Evolutionary conservation across 1,140 invertebrate genomes (phyloP), one percentile per base, ranked within the genome.

Genomic region (Gyrodactylus bullatarudis): DNA sequence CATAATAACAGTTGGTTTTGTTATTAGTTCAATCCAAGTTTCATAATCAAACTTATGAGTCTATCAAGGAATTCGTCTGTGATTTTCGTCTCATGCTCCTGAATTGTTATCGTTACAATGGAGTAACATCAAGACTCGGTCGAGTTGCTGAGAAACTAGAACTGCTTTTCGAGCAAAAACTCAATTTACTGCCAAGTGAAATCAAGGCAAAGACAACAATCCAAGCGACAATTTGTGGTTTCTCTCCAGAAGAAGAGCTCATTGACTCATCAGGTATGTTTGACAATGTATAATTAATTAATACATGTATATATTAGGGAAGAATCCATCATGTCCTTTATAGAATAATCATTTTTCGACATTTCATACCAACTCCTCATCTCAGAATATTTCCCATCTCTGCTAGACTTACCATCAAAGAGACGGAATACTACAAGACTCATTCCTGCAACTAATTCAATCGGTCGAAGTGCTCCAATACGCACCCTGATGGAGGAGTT

Each of bases 81-180:
- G 72, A 73, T 73, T 73, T 73, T 68, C 26, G 72, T 1, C 25
- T 73, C 1, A 73, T 73, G 72, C 26, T 73, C 20, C 26, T 73
- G 20, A 73, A 73, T 26, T 73, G 72, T 26, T 73, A 73, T 69
- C 34, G 34, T 23, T 73, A 68, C 26, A 25, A 25, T 26, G 72
- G 72, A 19, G 21, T 21, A 20, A 26, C 23, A n/a, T 68, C 34
- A 22, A 68, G 23, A 26, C 21, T 73, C 22, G 72, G 72, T 24
- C 26, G 26, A 69, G 68, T 73, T 24, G 34, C 72, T 73, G 26
- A 22, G 23, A 73, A 73, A 26, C 23, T 73, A 19, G 72, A 73
- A 21, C 23, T n/a, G 2, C 20, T 73, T 24, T 73, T 73, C 27
- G 72, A 73, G 26, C 72, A 73, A 26, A 73, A 73, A 27, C 20